Conservation (phyloP, 2,888 invertebrate species). For the Eilema griseolum region DNA sequence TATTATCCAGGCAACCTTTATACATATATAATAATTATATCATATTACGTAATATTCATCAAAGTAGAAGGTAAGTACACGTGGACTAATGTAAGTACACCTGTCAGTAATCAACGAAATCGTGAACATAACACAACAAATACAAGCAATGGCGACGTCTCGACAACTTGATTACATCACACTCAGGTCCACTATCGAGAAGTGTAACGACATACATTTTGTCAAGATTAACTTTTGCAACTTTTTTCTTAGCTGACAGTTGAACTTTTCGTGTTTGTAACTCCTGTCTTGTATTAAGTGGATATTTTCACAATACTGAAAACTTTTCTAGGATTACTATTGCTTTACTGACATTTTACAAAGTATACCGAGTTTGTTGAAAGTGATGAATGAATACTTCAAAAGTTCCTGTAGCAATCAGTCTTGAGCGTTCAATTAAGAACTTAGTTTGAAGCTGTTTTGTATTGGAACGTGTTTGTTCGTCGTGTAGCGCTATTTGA, state of each 20-base stretch:
- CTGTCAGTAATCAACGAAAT: slow-evolving; percentile 31
- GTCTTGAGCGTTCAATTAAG: slow-evolving; percentile 26
- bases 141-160: slow-evolving; percentile 15
- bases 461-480: slow-evolving; percentile 6
- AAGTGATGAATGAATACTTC: slow-evolving; percentile 22
- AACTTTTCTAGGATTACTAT: slow-evolving; percentile 13
- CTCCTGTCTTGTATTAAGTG: slow-evolving; percentile 9
- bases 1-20: no score
- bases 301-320: slow-evolving; percentile 7
- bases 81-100: slow-evolving; percentile 22
- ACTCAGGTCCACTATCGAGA: slow-evolving; percentile 22
- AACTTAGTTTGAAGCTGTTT: slow-evolving; percentile 17
- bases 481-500: background rate
- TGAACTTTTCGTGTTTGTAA: slow-evolving; percentile 30
- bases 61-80: slow-evolving; percentile 18
- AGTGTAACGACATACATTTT: slow-evolving; percentile 45
- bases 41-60: background rate
- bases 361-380: slow-evolving; percentile 16
- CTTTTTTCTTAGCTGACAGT: slow-evolving; percentile 24
- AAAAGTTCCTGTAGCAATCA: slow-evolving; percentile 19
- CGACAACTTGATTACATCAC: slow-evolving; percentile 41
- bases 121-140: slow-evolving; percentile 39
- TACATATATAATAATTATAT: no score
- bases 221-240: slow-evolving; percentile 44
- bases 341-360: slow-evolving; percentile 9